phyloP scores from a whole-genome alignment of 2,888 invertebrate genomes.

The Pristionchus japonicus region DNA sequence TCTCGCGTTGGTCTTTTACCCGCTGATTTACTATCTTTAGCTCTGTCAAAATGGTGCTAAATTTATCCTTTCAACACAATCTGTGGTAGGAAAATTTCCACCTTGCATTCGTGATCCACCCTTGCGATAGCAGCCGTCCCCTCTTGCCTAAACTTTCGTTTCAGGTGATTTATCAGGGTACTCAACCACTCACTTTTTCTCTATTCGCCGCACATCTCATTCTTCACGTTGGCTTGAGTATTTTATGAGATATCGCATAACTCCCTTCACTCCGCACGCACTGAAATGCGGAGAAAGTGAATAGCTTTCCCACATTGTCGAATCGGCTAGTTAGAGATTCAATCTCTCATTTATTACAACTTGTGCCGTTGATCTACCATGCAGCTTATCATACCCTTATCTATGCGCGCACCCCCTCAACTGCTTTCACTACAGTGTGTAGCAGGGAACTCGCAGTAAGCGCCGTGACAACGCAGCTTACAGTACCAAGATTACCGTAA shows the following conservation, averaged over 20 bases:
- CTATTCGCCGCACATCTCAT: neutral
- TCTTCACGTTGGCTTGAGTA: conserved; percentile 1
- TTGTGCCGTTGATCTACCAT: conserved; percentile 1
- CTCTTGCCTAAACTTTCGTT: neutral
- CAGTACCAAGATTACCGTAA: neutral
- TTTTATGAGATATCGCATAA: neutral
- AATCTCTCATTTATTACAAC: too few relatives aligned
- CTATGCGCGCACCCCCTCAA: neutral
- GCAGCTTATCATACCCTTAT: neutral
- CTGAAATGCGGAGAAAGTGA: neutral
- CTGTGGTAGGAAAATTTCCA: too few relatives aligned
- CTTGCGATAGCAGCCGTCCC: neutral
- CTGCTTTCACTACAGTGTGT: neutral
- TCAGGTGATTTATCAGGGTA: neutral
- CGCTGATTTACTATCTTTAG: neutral
- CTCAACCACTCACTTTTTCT: neutral
- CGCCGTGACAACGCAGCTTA: neutral
- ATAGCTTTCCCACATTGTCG: neutral
- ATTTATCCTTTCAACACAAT: neutral
- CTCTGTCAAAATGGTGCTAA: neutral
- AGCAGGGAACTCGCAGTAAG: neutral
- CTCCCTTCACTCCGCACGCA: neutral
- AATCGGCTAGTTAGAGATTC: neutral
- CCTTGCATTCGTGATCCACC: too few relatives aligned
- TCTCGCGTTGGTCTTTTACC: neutral